Evolutionary conservation across 2,113 vertebrate genomes (phyloP).

Genomic region (Craseonycteris thonglongyai): DNA sequence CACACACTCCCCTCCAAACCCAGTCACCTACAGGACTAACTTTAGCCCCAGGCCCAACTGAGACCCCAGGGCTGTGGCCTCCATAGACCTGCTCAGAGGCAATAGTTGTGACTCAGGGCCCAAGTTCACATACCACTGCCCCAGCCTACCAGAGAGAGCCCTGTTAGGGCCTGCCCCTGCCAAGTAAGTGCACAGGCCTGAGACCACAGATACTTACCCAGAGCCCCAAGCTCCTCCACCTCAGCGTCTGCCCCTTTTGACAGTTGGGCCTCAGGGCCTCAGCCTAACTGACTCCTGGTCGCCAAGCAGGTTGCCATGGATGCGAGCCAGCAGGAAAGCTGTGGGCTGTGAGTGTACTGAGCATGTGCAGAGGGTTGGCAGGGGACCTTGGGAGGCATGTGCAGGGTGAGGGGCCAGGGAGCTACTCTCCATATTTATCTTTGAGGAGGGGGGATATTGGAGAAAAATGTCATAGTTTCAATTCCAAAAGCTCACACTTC

Average conservation of each 20-base stretch:
- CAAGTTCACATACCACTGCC: not conserved
- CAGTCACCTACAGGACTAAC: not conserved
- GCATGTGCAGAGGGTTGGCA: not conserved
- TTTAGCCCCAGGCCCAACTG: not conserved
- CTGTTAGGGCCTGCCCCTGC: not conserved
- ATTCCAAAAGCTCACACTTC: not conserved
- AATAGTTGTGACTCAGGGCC: not conserved
- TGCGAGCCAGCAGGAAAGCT: not conserved
- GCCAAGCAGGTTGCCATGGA: slow-evolving; percentile 66
- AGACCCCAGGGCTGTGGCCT: not conserved
- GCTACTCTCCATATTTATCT: not conserved
- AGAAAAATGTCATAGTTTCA: not conserved
- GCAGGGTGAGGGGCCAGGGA: accelerated
- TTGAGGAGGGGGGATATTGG: too few species aligned
- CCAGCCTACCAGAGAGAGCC: not conserved
- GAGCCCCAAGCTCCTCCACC: not conserved
- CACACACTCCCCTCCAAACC: not conserved
- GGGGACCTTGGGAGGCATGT: not conserved
- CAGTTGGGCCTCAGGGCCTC: not conserved
- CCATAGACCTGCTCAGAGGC: not conserved
- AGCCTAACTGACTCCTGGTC: slow-evolving; percentile 67
- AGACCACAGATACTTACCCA: slow-evolving; percentile 20
- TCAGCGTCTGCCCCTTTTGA: not conserved
- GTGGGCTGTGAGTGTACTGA: not conserved
- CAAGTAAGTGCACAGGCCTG: not conserved